Conservation (phyloP, 2,888 invertebrate genomes). For the Ochropacha duplaris region DNA sequence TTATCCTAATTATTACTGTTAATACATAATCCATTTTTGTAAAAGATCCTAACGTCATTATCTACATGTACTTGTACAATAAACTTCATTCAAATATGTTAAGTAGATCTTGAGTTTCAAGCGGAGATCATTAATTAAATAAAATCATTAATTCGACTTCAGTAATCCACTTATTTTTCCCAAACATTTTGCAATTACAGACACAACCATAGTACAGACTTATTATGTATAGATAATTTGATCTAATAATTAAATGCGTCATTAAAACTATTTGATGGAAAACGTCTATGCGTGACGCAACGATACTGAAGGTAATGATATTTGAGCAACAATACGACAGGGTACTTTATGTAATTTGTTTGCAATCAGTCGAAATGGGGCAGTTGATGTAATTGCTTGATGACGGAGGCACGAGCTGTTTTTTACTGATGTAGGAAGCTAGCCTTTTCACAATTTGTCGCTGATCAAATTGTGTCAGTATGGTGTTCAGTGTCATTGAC, state of each 20-base stretch:
- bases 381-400: conserved; percentile 13
- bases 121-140: too few species aligned
- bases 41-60: too few species aligned
- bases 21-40: too few species aligned
- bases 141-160: too few species aligned
- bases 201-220: too few species aligned
- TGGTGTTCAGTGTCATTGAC: conserved; percentile 3
- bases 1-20: too few species aligned
- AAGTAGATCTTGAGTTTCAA: too few species aligned
- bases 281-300: background rate
- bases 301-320: conserved; percentile 6
- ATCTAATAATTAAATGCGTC: background rate
- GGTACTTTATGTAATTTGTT: conserved; percentile 28
- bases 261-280: background rate
- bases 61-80: too few species aligned
- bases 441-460: background rate
- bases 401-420: background rate
- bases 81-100: too few species aligned
- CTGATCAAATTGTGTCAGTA: background rate
- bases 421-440: conserved; percentile 2
- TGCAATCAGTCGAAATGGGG: conserved; percentile 21
- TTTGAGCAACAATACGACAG: conserved; percentile 26
- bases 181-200: too few species aligned
- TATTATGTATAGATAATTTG: too few species aligned
- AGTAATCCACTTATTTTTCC: too few species aligned